Conservation (phyloP, 1,140 invertebrate genomes). For the Cotesia typhae region DNA sequence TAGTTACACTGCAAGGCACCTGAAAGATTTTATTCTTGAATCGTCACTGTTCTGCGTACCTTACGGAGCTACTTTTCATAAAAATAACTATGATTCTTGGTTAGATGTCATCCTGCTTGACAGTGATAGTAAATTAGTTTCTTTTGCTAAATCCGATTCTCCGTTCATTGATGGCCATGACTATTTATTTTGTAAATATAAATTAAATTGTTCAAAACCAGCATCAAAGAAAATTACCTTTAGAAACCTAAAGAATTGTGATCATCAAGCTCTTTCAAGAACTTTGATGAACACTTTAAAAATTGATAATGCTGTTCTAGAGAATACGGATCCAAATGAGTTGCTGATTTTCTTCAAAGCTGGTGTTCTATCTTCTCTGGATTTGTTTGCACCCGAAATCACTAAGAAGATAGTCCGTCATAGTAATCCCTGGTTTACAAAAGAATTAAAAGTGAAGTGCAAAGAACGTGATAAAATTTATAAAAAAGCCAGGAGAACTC, state of each 20-base stretch:
- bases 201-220: background rate
- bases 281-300: background rate
- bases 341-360: background rate
- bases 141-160: background rate
- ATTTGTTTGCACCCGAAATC: background rate
- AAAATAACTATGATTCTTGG: background rate
- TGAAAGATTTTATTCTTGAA: too few species aligned
- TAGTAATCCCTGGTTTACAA: background rate
- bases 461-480: background rate
- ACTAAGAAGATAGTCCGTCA: background rate
- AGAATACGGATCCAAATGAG: background rate
- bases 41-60: too few species aligned
- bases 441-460: background rate
- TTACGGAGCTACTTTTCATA: background rate
- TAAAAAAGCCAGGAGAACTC: background rate
- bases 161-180: background rate
- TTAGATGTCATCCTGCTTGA: background rate
- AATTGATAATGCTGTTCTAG: background rate
- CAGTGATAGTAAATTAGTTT: conserved; percentile 1
- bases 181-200: conserved; percentile 3
- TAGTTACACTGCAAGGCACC: too few species aligned
- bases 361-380: background rate
- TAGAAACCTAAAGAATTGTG: background rate
- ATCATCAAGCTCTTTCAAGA: background rate
- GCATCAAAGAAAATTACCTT: background rate